phyloP scores from a whole-genome alignment of 2,113 vertebrate species.

The Brachyistius frenatus region DNA sequence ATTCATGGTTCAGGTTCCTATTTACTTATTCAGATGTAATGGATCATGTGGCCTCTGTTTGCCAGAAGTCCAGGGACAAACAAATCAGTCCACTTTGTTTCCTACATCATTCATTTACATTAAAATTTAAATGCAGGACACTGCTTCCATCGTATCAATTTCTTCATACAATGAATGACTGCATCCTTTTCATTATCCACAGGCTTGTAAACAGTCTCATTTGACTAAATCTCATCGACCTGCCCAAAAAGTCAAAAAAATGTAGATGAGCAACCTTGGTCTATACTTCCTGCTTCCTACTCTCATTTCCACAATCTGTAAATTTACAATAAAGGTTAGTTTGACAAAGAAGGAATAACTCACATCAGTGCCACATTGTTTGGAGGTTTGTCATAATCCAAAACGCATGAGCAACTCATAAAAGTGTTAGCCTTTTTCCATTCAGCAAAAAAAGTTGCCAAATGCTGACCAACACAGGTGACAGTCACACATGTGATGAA shows the following conservation, averaged over 20 bases:
- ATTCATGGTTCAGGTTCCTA: constrained; percentile 43
- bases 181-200: constrained; percentile 71
- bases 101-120: constrained; percentile 83
- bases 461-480: constrained; percentile 55
- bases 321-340: constrained; percentile 19
- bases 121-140: constrained; percentile 77
- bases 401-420: constrained; percentile 33
- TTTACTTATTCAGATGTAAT: constrained; percentile 79
- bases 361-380: constrained; percentile 21
- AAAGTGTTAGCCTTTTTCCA: constrained; percentile 31
- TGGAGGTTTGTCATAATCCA: not conserved
- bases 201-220: constrained; percentile 37
- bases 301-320: constrained; percentile 15
- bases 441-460: constrained; percentile 63
- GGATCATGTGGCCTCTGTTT: constrained; percentile 59
- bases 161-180: constrained; percentile 58
- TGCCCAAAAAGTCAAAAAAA: not conserved
- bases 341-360: constrained; percentile 23
- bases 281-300: not conserved
- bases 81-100: constrained; percentile 84
- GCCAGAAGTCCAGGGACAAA: constrained; percentile 54
- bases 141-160: constrained; percentile 64
- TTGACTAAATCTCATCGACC: constrained; percentile 1
- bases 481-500: constrained; percentile 71
- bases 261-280: not conserved